Conservation (phyloP, 2,797 vertebrate genomes). For the Semotilus atromaculatus region DNA sequence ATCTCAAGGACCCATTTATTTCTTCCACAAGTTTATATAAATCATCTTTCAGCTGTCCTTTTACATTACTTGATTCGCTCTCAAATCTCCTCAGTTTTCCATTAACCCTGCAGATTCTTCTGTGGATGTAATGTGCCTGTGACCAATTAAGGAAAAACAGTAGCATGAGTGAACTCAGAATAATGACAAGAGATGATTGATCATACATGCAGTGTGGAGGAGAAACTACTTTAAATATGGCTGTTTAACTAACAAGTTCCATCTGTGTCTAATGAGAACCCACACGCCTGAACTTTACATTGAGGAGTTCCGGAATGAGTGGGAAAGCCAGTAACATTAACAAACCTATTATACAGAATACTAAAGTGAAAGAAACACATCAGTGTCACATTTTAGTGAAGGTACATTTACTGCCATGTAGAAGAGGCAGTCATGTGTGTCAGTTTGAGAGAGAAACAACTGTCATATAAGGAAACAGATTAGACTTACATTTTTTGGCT, state of each 20-base stretch:
- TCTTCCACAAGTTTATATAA: constrained; percentile 27
- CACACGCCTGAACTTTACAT: background rate
- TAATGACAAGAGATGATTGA: background rate
- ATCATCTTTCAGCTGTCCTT: background rate
- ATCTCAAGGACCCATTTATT: constrained; percentile 52
- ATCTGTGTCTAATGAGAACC: background rate
- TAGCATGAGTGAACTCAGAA: background rate
- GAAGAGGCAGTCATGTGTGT: background rate
- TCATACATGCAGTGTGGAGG: background rate
- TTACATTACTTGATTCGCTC: background rate
- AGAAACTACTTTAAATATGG: background rate
- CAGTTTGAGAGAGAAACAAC: background rate
- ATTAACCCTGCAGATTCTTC: constrained; percentile 47
- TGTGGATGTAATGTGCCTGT: constrained; percentile 51
- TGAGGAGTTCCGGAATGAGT: background rate
- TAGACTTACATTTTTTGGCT: constrained; percentile 8
- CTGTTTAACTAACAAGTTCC: background rate
- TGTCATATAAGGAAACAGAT: background rate
- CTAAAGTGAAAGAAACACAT: background rate
- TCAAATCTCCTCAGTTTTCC: background rate
- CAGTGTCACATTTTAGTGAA: background rate
- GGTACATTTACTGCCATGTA: background rate
- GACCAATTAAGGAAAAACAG: background rate
- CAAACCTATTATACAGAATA: background rate
- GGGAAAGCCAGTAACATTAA: background rate